phyloP scores from a whole-genome alignment of 1,140 invertebrate species.

The Sarcophaga peregrina region DNA sequence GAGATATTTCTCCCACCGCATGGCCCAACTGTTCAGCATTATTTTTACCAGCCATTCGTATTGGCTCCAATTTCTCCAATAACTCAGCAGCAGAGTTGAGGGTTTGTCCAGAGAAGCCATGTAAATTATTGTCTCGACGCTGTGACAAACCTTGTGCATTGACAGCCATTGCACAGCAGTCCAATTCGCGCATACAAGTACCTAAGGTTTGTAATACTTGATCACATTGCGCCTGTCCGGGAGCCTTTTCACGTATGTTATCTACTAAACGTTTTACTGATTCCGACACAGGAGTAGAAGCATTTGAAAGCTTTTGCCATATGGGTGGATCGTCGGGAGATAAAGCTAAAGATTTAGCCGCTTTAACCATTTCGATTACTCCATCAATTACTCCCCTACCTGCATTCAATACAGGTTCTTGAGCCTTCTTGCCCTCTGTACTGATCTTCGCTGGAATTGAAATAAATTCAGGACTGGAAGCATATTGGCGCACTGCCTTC shows the following conservation, averaged over 20 bases:
- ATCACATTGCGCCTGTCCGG: conserved; percentile 94
- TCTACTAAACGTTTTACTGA: conserved; percentile 94
- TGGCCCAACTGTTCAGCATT: conserved; percentile 96
- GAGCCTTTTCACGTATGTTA: conserved; percentile 93
- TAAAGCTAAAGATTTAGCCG: conserved; percentile 89
- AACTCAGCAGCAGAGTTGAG: conserved; percentile 81
- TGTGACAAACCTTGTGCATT: conserved; percentile 84
- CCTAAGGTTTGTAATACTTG: conserved; percentile 83
- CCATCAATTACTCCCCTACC: conserved; percentile 77
- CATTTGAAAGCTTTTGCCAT: conserved; percentile 92
- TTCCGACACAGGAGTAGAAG: conserved; percentile 95
- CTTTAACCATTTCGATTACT: conserved; percentile 79
- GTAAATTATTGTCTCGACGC: conserved; percentile 80
- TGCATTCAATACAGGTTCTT: conserved; percentile 89
- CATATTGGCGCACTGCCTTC: conserved; percentile 92
- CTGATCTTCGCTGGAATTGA: conserved; percentile 93
- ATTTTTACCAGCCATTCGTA: conserved; percentile 84
- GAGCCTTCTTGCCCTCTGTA: conserved; percentile 76
- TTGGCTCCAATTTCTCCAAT: conserved; percentile 82
- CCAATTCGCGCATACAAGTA: conserved; percentile 81
- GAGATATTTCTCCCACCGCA: conserved; percentile 79
- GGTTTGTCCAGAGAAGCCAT: conserved; percentile 84
- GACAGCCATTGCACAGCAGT: conserved; percentile 87
- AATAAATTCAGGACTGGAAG: conserved; percentile 92
- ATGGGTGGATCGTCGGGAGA: conserved; percentile 91